These are phyloP conservation scores for Ophioninae sp. DNA, from an alignment of 2,888 invertebrate species.

Conservation along the genomic window DNA sequence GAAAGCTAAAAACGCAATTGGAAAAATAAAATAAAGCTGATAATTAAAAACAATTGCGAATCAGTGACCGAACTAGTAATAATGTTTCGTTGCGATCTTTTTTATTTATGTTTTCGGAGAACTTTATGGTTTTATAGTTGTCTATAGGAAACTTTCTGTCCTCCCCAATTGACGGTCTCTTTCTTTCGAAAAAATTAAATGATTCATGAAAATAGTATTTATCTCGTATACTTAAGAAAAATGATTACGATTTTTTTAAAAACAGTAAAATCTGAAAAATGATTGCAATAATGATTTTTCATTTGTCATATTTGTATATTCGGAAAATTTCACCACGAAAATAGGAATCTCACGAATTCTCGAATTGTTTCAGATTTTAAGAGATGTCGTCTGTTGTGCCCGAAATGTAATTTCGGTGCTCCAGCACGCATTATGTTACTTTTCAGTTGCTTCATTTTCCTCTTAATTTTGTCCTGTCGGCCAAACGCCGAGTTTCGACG, in stretches of 20 bases:
- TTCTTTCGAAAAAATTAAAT: not conserved
- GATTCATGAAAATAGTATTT: not conserved
- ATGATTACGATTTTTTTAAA: not conserved
- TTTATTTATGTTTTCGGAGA: not conserved
- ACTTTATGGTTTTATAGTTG: not conserved
- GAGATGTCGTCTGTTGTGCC: too few species aligned
- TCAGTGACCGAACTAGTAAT: not conserved
- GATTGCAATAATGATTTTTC: not conserved
- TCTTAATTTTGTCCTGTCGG: conserved; percentile 17
- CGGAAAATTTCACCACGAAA: not conserved
- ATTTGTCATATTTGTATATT: not conserved
- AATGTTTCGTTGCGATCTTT: not conserved
- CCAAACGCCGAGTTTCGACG: conserved; percentile 57
- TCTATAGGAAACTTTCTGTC: not conserved
- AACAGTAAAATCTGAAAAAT: not conserved
- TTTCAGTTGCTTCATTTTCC: not conserved
- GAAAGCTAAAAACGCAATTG: not conserved
- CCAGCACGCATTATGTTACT: not conserved
- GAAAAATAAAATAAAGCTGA: not conserved
- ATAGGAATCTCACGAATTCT: not conserved
- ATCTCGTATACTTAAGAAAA: not conserved
- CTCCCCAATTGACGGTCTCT: not conserved
- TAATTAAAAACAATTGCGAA: not conserved
- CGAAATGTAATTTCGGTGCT: not conserved
- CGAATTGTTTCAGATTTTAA: too few species aligned